phyloP scores from a whole-genome alignment of 2,797 vertebrate species.

The Coccyzus lansbergi region DNA sequence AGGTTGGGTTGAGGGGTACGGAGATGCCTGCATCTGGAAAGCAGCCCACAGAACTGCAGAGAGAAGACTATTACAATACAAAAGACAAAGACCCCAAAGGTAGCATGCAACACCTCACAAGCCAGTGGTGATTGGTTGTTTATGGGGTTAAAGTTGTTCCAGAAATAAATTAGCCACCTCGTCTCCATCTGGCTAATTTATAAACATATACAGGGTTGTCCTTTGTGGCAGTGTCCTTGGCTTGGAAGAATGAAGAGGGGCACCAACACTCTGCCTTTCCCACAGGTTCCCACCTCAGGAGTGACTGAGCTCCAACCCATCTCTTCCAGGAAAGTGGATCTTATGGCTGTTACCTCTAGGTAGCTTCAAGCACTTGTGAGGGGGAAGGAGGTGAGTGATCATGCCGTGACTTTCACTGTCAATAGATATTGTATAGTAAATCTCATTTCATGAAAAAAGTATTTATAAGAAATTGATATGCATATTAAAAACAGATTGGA shows the following conservation, averaged over 20 bases:
- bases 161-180: not conserved
- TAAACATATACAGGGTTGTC: not conserved
- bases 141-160: not conserved
- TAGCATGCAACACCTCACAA: not conserved
- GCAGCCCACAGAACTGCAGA: not conserved
- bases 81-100: not conserved
- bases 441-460: not conserved
- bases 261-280: not conserved
- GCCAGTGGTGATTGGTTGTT: fast-evolving
- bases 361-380: not conserved
- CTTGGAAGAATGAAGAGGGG: not conserved
- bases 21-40: not conserved
- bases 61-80: not conserved
- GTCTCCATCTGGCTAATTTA: not conserved
- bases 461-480: fast-evolving
- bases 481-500: fast-evolving
- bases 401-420: fast-evolving
- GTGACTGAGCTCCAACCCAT: not conserved
- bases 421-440: not conserved
- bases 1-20: not conserved
- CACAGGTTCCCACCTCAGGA: not conserved
- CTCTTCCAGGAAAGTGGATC: not conserved
- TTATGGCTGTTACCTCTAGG: not conserved
- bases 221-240: not conserved
- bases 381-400: not conserved